Percentiles rank a stretch among this genome's conserved stretches.
phyloP scores from a whole-genome alignment of 2,888 invertebrate species.

The Alcis repandata region DNA sequence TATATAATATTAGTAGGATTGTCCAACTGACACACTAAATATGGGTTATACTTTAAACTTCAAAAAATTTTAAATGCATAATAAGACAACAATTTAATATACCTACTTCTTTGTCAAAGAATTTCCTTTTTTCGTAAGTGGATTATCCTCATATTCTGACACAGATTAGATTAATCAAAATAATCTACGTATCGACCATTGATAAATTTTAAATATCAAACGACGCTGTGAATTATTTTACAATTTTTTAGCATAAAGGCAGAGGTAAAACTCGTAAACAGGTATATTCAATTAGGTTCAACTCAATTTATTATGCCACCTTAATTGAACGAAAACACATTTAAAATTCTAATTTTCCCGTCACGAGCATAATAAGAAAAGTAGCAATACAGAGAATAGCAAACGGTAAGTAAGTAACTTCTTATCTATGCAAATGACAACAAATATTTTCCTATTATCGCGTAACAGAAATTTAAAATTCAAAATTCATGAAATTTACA shows the following conservation, averaged over 20 bases:
- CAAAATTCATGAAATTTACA: background rate
- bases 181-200: background rate
- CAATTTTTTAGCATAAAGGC: background rate
- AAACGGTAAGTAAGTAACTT: background rate
- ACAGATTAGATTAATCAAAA: background rate
- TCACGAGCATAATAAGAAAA: background rate
- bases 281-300: slow-evolving; percentile 10
- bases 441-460: slow-evolving; percentile 1
- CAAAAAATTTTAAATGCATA: no score
- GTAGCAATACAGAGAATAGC: background rate
- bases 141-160: background rate
- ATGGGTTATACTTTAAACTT: no score
- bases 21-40: no score
- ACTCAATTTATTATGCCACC: background rate
- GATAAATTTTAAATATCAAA: slow-evolving; percentile 4
- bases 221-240: background rate
- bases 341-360: background rate
- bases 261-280: background rate
- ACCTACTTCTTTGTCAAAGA: no score
- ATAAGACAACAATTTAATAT: no score
- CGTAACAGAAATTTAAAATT: background rate
- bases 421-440: slow-evolving; percentile 11
- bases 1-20: no score
- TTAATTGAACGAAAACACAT: background rate
- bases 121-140: background rate